Evolutionary conservation across 1,140 invertebrate genomes (phyloP), one percentile per base, ranked within the genome.

Genomic region (Asobara japonica): DNA sequence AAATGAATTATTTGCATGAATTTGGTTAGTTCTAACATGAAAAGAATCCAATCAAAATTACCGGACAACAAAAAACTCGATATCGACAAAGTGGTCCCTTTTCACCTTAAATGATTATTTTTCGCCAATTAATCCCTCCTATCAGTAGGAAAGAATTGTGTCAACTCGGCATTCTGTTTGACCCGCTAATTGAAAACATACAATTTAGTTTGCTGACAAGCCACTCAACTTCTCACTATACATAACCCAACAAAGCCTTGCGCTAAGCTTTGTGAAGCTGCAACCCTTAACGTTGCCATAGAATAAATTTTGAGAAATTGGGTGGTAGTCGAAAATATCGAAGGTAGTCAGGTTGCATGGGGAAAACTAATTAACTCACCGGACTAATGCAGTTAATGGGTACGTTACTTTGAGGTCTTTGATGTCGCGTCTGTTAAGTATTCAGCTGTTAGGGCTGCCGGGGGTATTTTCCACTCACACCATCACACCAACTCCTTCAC

Each of bases 321-420:
- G 31, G 5, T 36, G 31, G 5, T 36, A 25, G 68, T 5, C 8
- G 45, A 64, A 72, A 69, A 72, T 61, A 75, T 72, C 65, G 13
- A 65, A n/a, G 65, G 68, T 71, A 66, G 62, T 65, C 18, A 22
- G 18, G 20, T 56, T 56, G 51, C 51, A 56, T 25, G 51, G 56
- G n/a, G 45, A 70, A 70, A 70, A 72, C 75, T 75, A 77, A 77
- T 77, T 77, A 72, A 38, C 64, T 71, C 68, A 61, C 73, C 56
- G 51, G 61, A 64, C 60, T 68, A 75, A 68, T 74, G 68, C 61
- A 68, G 71, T 76, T 77, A 77, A 75, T 75, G 61, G 62, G 71
- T 70, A 75, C 62, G 65, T 75, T 75, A 71, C 70, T 72, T 75
- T 72, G 74, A 69, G 56, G 71, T 76, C 75, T 76, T 76, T 77